Evolutionary conservation across 2,797 vertebrate species (phyloP).

Genomic region (Cetoscarus ocellatus): DNA sequence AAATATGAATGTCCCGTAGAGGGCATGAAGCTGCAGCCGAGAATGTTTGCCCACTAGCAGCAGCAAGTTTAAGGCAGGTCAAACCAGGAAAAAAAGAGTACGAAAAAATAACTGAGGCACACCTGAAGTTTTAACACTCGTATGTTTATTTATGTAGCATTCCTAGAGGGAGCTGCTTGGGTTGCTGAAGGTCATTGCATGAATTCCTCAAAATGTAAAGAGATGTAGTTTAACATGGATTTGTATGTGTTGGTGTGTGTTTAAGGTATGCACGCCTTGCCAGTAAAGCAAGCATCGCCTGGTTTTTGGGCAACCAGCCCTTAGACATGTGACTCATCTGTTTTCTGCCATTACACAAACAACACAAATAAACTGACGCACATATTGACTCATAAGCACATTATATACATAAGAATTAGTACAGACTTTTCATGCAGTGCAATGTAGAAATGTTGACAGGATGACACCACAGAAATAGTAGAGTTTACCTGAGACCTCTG

Average conservation of each 20-base stretch:
- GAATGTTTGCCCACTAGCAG: conserved; percentile 58
- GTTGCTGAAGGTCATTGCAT: conserved; percentile 13
- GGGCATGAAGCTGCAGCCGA: conserved; percentile 32
- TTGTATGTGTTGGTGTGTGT: neutral
- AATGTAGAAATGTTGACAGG: conserved; percentile 6
- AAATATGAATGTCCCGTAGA: conserved; percentile 46
- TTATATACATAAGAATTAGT: conserved; percentile 22
- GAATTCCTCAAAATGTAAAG: neutral
- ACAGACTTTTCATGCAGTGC: neutral
- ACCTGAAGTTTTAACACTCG: conserved; percentile 60
- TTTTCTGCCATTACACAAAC: conserved; percentile 48
- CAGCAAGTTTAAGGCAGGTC: conserved; percentile 54
- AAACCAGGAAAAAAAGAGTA: conserved; percentile 18
- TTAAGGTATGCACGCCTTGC: neutral
- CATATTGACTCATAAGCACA: conserved; percentile 17
- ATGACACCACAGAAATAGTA: conserved; percentile 15
- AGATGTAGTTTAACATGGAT: neutral
- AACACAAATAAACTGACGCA: conserved; percentile 22
- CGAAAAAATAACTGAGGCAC: conserved; percentile 38
- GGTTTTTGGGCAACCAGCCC: conserved; percentile 23
- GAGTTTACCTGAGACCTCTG: conserved; percentile 8
- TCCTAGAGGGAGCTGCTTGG: conserved; percentile 44
- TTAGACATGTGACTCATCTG: conserved; percentile 29
- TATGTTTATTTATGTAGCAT: conserved; percentile 47
- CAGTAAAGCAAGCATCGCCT: conserved; percentile 16